Evolutionary conservation across 2,797 vertebrate species (phyloP), one percentile per base, ranked within the genome.

Genomic region (Ispidina lecontei): DNA sequence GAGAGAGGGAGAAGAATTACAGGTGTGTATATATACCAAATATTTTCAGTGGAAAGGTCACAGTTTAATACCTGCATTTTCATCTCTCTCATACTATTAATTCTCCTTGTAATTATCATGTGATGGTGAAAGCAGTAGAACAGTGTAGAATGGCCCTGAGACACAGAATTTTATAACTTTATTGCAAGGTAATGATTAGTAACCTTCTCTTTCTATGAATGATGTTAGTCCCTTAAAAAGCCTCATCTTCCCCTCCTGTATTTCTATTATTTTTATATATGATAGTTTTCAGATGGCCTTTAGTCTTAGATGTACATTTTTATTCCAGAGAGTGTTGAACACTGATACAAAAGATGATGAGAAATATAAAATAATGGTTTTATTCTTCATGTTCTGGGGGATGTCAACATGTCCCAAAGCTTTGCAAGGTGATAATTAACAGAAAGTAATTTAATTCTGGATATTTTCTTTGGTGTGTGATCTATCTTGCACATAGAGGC

Each of bases 361-460:
- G 43, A 75, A 83, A 80, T 82, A 55, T 33, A 73, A 91, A 92
- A 79, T 63, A 83, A 83, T 63, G 8, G 13, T 22, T 95, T 91
- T 91, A 54, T 81, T 93, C 67, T 65, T 91, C 91, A 37, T 46
- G 10, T 73, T 80, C 62, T 64, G 74, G n/a, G 31, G 82, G 70
- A 22, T 75, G 92, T 83, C 68, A 92, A 49, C 77, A 43, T 47
- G 60, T 92, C n/a, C 18, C 43, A 79, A 84, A 86, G 93, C 93
- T 79, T 78, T 94, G 72, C 88, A 64, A 91, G 65, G 75, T 89
- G 89, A 88, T 92, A 92, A 97, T 96, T 95, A 97, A 93, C 33
- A 89, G 78, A 93, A 94, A 51, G 63, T 91, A 87, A 90, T 94
- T 97, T 91, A 94, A 85, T 91, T 86, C 84, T 71, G 77, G 19